These are phyloP conservation scores for Drosophila setosimentum DNA, from an alignment of 2,888 invertebrate species.

Conservation along the genomic window DNA sequence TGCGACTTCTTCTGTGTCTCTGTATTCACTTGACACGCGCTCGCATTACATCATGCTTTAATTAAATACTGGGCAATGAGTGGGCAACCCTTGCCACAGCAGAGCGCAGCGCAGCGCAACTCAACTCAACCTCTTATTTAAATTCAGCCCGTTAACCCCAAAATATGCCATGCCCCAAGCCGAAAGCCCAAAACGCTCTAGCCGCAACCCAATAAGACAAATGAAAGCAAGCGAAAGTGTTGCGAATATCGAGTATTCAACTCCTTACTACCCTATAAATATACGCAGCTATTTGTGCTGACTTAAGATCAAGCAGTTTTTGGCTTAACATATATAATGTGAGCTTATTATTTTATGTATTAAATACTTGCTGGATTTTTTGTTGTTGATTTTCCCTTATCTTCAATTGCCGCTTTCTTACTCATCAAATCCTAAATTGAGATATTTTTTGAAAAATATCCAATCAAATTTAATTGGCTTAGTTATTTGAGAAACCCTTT, in stretches of 20 bases:
- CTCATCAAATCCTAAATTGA: not conserved
- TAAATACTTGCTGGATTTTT: not conserved
- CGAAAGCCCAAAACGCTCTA: not conserved
- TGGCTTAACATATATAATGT: not conserved
- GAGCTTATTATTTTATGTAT: too few species aligned
- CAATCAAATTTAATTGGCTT: not conserved
- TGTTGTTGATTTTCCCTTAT: not conserved
- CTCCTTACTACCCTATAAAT: conserved; percentile 21
- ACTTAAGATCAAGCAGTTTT: not conserved
- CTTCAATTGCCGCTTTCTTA: not conserved
- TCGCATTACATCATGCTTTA: conserved; percentile 64
- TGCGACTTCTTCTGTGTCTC: not conserved
- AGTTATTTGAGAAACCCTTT: not conserved
- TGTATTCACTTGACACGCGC: conserved; percentile 29
- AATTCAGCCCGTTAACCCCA: conserved; percentile 68
- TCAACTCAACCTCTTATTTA: conserved; percentile 46
- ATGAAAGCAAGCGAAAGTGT: conserved; percentile 49
- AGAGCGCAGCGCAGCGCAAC: conserved; percentile 16
- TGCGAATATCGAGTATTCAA: not conserved
- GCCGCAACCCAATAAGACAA: conserved; percentile 48
- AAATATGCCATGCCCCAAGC: conserved; percentile 53
- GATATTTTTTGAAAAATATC: not conserved
- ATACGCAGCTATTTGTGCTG: not conserved
- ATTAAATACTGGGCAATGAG: conserved; percentile 58
- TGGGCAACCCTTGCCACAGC: conserved; percentile 45